phyloP scores from a whole-genome alignment of 2,888 invertebrate genomes.

The Rosalia funebris region DNA sequence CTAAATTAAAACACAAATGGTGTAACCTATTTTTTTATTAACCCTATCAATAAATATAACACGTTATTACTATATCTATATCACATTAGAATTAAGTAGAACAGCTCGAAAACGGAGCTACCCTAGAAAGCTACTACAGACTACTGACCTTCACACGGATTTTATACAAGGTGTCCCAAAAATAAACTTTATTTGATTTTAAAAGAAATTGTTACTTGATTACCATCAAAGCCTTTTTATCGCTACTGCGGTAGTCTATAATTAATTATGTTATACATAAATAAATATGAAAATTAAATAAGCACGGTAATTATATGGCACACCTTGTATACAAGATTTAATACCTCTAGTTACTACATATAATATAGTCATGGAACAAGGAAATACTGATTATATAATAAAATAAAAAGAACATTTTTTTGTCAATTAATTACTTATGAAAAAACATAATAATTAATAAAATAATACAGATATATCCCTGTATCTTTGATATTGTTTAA shows the following conservation, averaged over 20 bases:
- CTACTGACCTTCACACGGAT: too few relatives aligned
- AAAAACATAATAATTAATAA: not conserved
- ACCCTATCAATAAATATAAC: constrained; percentile 7
- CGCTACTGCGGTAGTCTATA: too few relatives aligned
- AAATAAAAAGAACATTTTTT: not conserved
- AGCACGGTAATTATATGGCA: too few relatives aligned
- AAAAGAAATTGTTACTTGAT: too few relatives aligned
- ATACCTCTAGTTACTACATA: not conserved
- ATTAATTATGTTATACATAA: too few relatives aligned
- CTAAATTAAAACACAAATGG: too few relatives aligned
- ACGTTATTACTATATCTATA: constrained; percentile 18
- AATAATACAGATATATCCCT: not conserved
- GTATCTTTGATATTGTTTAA: too few relatives aligned
- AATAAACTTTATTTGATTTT: too few relatives aligned
- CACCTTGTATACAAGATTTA: not conserved
- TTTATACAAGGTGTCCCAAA: not conserved
- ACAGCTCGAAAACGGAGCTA: constrained; percentile 9
- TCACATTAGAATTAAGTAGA: constrained; percentile 16
- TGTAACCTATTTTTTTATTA: constrained; percentile 17
- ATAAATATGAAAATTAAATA: too few relatives aligned
- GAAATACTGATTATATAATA: not conserved
- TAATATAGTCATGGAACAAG: not conserved
- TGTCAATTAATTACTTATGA: not conserved
- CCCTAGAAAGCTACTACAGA: constrained; percentile 19
- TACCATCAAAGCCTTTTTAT: too few relatives aligned